Evolutionary conservation across 2,888 invertebrate genomes (phyloP).

Genomic region (Spodoptera littoralis): DNA sequence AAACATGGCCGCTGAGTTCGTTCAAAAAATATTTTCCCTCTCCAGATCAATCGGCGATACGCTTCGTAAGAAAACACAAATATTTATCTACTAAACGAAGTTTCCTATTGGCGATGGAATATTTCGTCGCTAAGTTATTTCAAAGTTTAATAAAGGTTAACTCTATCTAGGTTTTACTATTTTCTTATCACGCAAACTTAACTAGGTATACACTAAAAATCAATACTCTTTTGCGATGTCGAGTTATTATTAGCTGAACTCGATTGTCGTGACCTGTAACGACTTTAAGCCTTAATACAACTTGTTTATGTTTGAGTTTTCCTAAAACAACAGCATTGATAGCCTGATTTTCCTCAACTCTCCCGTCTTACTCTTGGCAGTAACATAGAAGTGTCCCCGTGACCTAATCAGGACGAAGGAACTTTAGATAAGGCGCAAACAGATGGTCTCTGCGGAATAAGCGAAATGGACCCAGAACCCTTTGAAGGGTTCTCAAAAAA

Average conservation of each 20-base stretch:
- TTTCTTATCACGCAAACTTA: constrained; percentile 22
- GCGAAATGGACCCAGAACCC: constrained; percentile 65
- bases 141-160: constrained; percentile 17
- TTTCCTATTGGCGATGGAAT: constrained; percentile 19
- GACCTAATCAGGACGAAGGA: constrained; percentile 27
- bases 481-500: constrained; percentile 61
- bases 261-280: constrained; percentile 18
- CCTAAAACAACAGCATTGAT: constrained; percentile 5
- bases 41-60: constrained; percentile 61
- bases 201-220: constrained; percentile 10
- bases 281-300: constrained; percentile 6
- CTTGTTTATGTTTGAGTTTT: constrained; percentile 6
- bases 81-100: constrained; percentile 59
- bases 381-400: constrained; percentile 15
- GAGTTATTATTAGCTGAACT: constrained; percentile 32
- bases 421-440: constrained; percentile 62
- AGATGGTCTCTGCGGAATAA: constrained; percentile 61
- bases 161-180: constrained; percentile 8
- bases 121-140: constrained; percentile 23
- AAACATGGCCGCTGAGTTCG: constrained; percentile 44
- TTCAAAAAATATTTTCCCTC: constrained; percentile 68
- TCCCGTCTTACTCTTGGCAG: neutral
- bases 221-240: constrained; percentile 34
- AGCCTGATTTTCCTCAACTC: constrained; percentile 9
- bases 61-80: constrained; percentile 68